Evolutionary conservation across 2,888 invertebrate genomes (phyloP).

Genomic region (Plemyria rubiginata): DNA sequence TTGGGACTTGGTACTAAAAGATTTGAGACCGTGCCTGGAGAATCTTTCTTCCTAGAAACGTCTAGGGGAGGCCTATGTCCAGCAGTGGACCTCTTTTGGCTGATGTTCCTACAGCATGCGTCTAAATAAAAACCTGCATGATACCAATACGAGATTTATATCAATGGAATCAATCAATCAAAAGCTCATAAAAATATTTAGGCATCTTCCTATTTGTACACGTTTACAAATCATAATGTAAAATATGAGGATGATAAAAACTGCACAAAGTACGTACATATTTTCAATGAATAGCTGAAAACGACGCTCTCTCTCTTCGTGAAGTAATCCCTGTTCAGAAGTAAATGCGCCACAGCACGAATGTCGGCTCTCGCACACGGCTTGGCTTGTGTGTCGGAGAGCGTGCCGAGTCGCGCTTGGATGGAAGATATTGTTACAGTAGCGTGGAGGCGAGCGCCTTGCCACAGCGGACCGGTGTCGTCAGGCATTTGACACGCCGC

Average conservation of each 20-base stretch:
- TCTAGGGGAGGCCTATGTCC: no score
- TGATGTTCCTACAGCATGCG: no score
- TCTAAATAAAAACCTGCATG: no score
- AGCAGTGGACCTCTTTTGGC: no score
- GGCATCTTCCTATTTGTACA: no score
- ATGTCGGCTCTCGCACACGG: slow-evolving; percentile 61
- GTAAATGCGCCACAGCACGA: slow-evolving; percentile 51
- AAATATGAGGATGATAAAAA: slow-evolving; percentile 25
- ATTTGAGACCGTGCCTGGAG: no score
- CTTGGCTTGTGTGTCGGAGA: slow-evolving; percentile 39
- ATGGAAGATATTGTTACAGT: slow-evolving; percentile 43
- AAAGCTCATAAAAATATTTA: no score
- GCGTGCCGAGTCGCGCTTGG: slow-evolving; percentile 49
- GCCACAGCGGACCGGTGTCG: slow-evolving; percentile 58
- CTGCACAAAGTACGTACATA: slow-evolving; percentile 54
- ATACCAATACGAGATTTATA: no score
- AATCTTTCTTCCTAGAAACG: no score
- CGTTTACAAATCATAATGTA: no score
- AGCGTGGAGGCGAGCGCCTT: slow-evolving; percentile 57
- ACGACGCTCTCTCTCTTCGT: slow-evolving; percentile 46
- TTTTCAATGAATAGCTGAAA: slow-evolving; percentile 56
- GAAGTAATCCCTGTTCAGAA: slow-evolving; percentile 60
- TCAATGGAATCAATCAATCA: no score
- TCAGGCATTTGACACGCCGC: slow-evolving; percentile 71
- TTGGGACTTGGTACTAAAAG: no score